phyloP scores from a whole-genome alignment of 2,797 vertebrate species.

The Malacoraja senta region DNA sequence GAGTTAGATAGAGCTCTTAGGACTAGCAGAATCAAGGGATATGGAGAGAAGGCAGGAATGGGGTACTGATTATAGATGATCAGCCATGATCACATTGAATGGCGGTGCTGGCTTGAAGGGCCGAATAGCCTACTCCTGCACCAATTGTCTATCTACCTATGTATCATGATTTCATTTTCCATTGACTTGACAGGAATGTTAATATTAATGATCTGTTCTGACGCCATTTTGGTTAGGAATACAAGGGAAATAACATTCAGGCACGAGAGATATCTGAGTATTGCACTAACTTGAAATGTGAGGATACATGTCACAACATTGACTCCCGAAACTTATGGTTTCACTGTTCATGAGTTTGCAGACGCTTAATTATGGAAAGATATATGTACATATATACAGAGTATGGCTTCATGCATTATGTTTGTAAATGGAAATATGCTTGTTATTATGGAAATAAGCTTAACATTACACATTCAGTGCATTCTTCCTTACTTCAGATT shows the following conservation, averaged over 20 bases:
- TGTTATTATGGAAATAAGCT: background rate
- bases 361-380: background rate
- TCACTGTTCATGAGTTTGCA: background rate
- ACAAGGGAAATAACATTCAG: background rate
- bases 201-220: too few relatives aligned
- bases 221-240: background rate
- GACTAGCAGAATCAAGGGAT: too few relatives aligned
- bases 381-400: background rate
- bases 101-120: too few relatives aligned
- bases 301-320: background rate
- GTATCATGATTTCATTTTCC: too few relatives aligned
- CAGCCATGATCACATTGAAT: too few relatives aligned
- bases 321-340: background rate
- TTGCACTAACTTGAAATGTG: background rate
- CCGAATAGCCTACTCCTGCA: too few relatives aligned
- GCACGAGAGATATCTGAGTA: background rate
- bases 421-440: background rate
- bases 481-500: slow-evolving; percentile 1
- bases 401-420: background rate
- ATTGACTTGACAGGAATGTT: too few relatives aligned
- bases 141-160: too few relatives aligned
- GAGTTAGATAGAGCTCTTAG: too few relatives aligned
- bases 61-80: too few relatives aligned
- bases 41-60: too few relatives aligned
- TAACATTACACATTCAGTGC: background rate